These are phyloP conservation scores for Condylostylus longicornis DNA, from an alignment of 1,140 invertebrate species.

Conservation along the genomic window DNA sequence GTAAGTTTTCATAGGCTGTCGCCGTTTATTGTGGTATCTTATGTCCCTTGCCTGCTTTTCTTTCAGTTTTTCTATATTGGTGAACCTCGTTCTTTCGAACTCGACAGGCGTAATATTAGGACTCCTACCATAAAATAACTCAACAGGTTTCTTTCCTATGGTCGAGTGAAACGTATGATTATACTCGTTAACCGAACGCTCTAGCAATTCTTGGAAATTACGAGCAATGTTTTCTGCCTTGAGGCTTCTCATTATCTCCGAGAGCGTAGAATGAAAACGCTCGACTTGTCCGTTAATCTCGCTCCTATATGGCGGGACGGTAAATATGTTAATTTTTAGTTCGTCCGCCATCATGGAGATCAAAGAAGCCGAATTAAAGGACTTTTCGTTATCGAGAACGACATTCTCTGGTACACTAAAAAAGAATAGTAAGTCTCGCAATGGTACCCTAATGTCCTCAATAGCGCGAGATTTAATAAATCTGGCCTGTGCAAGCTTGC, in stretches of 20 bases:
- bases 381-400: constrained; percentile 9
- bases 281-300: constrained; percentile 4
- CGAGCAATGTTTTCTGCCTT: not conserved
- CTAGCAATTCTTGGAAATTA: constrained; percentile 5
- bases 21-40: constrained; percentile 3
- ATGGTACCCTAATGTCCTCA: constrained; percentile 6
- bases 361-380: constrained; percentile 8
- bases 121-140: constrained; percentile 2
- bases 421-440: constrained; percentile 6
- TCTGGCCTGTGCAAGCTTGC: constrained; percentile 7
- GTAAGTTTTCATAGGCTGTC: not conserved
- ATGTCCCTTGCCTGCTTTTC: constrained; percentile 4
- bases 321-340: constrained; percentile 5
- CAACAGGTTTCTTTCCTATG: not conserved
- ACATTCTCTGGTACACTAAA: constrained; percentile 7
- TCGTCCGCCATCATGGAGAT: constrained; percentile 9
- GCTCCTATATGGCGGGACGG: constrained; percentile 7
- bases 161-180: constrained; percentile 5
- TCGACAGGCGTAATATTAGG: no score
- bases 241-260: constrained; percentile 7
- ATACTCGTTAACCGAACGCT: constrained; percentile 5
- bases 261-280: constrained; percentile 10
- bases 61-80: constrained; percentile 1
- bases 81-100: no score
- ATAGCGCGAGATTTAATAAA: constrained; percentile 8